Evolutionary conservation across 1,140 invertebrate genomes (phyloP).

Genomic region (Hyles vespertilio): DNA sequence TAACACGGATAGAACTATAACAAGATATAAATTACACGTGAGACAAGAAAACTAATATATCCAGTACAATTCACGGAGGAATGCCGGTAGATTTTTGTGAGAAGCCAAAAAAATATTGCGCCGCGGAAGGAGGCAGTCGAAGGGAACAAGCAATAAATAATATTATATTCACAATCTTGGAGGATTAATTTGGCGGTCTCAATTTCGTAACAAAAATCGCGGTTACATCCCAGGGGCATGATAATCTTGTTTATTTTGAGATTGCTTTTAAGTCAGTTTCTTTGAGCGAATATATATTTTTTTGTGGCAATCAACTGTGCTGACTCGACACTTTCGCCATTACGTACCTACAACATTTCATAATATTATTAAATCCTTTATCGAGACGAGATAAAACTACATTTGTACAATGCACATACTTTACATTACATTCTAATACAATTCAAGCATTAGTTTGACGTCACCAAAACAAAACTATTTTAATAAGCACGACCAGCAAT

Average conservation of each 20-base stretch:
- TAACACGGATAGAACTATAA: constrained; percentile 10
- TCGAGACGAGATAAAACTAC: too few relatives aligned
- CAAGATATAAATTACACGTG: constrained; percentile 19
- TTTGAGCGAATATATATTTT: background rate
- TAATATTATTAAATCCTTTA: too few relatives aligned
- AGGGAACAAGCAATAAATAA: constrained; percentile 16
- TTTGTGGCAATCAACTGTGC: background rate
- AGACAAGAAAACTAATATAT: constrained; percentile 23
- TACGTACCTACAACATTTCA: too few relatives aligned
- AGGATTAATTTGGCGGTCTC: constrained; percentile 17
- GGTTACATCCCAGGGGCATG: background rate
- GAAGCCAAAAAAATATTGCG: constrained; percentile 16
- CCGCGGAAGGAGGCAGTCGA: constrained; percentile 2
- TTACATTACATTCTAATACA: too few relatives aligned
- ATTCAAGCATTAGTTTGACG: too few relatives aligned
- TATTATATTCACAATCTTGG: constrained; percentile 13
- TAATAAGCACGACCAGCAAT: background rate
- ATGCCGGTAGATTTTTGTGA: constrained; percentile 11
- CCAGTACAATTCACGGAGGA: constrained; percentile 12
- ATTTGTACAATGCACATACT: too few relatives aligned
- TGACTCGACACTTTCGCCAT: background rate
- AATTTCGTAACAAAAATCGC: constrained; percentile 1
- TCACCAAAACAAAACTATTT: background rate
- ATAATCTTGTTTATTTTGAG: background rate
- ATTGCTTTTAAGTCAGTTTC: background rate